These are phyloP conservation scores for Oncorhynchus masou DNA, from an alignment of 2,113 vertebrate genomes.

Conservation along the genomic window DNA sequence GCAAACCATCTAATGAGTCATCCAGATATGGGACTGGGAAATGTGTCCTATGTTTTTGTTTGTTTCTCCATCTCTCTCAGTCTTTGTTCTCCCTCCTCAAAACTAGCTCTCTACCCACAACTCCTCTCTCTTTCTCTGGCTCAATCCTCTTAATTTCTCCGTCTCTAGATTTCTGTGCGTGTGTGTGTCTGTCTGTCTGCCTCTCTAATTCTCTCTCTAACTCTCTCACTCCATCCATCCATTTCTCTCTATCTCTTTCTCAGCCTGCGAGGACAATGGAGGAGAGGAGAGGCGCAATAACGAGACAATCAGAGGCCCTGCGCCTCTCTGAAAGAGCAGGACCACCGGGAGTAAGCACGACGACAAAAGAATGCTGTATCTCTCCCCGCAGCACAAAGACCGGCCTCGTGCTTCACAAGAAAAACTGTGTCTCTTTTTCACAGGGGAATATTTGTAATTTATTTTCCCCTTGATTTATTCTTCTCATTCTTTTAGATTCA, in stretches of 20 bases:
- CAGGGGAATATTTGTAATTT: neutral
- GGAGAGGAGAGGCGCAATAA: slow-evolving; percentile 14
- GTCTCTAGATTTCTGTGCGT: neutral
- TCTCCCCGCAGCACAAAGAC: slow-evolving; percentile 25
- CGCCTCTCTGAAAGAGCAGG: slow-evolving; percentile 24
- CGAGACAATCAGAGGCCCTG: slow-evolving; percentile 32
- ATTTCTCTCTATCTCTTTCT: neutral
- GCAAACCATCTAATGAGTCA: too few species aligned
- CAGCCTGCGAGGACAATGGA: slow-evolving; percentile 20
- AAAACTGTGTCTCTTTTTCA: slow-evolving; percentile 6
- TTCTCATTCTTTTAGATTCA: slow-evolving; percentile 14
- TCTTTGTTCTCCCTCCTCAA: too few species aligned
- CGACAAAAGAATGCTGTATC: slow-evolving; percentile 32
- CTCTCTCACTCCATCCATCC: neutral
- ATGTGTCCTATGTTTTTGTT: neutral
- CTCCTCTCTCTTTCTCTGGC: neutral
- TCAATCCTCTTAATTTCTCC: neutral
- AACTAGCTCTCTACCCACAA: neutral
- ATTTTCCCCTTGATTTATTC: neutral
- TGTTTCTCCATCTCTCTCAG: slow-evolving; percentile 12
- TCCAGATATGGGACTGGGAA: too few species aligned
- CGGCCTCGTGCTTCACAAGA: neutral
- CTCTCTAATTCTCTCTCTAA: neutral
- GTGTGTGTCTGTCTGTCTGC: too few species aligned
- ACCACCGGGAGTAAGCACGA: slow-evolving; percentile 22